Percentiles rank a stretch among this genome's conserved stretches.
These are phyloP conservation scores for Phortica magna DNA, from an alignment of 2,888 invertebrate species.

Conservation along the genomic window DNA sequence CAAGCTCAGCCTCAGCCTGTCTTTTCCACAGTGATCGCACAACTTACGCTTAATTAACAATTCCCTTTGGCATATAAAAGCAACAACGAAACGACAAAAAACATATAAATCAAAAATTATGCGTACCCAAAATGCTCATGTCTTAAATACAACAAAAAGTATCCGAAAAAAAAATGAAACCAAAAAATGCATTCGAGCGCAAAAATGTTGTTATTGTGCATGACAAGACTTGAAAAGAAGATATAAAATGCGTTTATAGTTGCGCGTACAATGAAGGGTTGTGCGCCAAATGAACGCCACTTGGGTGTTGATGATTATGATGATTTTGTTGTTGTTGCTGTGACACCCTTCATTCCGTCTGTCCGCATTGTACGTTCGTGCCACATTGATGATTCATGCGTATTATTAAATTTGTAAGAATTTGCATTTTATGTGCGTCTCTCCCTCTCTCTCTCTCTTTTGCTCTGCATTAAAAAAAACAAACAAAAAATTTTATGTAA, in stretches of 20 bases:
- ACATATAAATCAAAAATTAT: conserved; percentile 59
- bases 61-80: not conserved
- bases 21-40: not conserved
- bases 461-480: conserved; percentile 10
- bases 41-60: conserved; percentile 29
- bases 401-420: conserved; percentile 29
- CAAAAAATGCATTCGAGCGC: conserved; percentile 24
- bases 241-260: not conserved
- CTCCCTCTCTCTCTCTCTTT: too few species aligned
- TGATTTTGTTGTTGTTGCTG: not conserved
- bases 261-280: too few species aligned
- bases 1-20: conserved; percentile 39
- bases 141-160: not conserved
- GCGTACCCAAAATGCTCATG: not conserved
- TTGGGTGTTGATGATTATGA: not conserved
- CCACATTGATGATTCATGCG: conserved; percentile 22
- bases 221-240: too few species aligned
- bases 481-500: not conserved
- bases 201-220: conserved; percentile 4
- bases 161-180: conserved; percentile 1
- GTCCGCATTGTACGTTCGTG: not conserved
- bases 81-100: conserved; percentile 39
- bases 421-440: conserved; percentile 35
- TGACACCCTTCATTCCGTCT: not conserved
- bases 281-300: conserved; percentile 3